phyloP scores from a whole-genome alignment of 2,113 vertebrate species.

The Oreochromis spilurus region DNA sequence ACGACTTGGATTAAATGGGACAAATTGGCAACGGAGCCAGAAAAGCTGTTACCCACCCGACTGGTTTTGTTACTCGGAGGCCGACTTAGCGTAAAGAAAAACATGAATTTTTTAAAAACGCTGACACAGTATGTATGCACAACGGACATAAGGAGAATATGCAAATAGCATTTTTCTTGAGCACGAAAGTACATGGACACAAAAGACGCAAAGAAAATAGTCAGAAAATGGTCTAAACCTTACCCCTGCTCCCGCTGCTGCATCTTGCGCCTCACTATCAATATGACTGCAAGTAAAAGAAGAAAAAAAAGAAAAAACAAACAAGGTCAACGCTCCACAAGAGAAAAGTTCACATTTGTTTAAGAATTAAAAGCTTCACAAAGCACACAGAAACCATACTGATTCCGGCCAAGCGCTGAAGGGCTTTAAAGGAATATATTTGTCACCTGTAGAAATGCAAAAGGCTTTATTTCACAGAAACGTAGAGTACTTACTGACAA shows the following conservation, averaged over 20 bases:
- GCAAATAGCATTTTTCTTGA: background rate
- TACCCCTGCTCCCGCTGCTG: conserved; percentile 56
- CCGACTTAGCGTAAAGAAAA: conserved; percentile 14
- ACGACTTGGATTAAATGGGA: background rate
- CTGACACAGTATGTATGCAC: background rate
- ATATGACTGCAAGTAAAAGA: conserved; percentile 28
- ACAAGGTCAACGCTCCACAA: conserved; percentile 10
- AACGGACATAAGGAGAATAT: background rate
- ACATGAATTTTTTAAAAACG: background rate
- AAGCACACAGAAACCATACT: background rate
- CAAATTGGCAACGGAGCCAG: conserved; percentile 24
- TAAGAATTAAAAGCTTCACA: conserved; percentile 13
- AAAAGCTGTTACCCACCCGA: conserved; percentile 61
- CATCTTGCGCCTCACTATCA: conserved; percentile 53
- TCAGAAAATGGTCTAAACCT: conserved; percentile 4
- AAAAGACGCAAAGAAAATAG: background rate
- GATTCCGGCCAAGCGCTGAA: background rate
- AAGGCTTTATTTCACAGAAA: background rate
- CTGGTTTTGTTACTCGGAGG: conserved; percentile 56
- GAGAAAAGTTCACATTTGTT: conserved; percentile 33
- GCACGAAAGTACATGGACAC: background rate
- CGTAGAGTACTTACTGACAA: conserved; percentile 54
- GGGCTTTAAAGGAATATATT: background rate
- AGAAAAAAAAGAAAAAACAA: background rate
- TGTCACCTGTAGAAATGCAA: conserved; percentile 2